These are phyloP conservation scores for Parnassius smintheus DNA, from an alignment of 2,888 invertebrate genomes.

Conservation along the genomic window DNA sequence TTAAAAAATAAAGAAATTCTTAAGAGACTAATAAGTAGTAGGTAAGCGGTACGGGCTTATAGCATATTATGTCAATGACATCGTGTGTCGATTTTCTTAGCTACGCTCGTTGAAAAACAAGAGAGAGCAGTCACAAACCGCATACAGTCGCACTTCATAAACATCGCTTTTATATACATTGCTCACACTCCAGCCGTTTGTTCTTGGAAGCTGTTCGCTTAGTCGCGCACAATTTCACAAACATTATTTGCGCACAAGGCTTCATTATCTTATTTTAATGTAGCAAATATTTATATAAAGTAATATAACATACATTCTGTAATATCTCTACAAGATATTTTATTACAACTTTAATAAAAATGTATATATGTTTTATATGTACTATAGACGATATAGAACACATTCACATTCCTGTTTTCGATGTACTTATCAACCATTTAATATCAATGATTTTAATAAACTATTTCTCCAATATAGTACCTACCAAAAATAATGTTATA, in stretches of 20 bases:
- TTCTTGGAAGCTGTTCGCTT: conserved; percentile 41
- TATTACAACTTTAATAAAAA: background rate
- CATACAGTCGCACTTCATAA: conserved; percentile 52
- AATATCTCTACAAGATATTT: background rate
- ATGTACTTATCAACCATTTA: too few species aligned
- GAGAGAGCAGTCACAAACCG: conserved; percentile 30
- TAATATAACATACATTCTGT: conserved; percentile 5
- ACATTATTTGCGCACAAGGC: conserved; percentile 7
- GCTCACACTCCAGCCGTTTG: conserved; percentile 43
- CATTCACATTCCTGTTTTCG: too few species aligned
- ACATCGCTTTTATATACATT: conserved; percentile 48
- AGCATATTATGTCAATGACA: conserved; percentile 31
- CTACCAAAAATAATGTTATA: too few species aligned
- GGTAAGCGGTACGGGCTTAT: conserved; percentile 8
- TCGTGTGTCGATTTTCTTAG: conserved; percentile 30
- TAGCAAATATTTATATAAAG: conserved; percentile 7
- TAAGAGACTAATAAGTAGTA: background rate
- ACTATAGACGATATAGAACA: background rate
- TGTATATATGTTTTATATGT: background rate
- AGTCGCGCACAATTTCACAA: conserved; percentile 21
- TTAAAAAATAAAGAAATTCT: too few species aligned
- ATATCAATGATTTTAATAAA: too few species aligned
- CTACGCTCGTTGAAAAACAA: conserved; percentile 19
- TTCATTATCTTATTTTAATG: conserved; percentile 5
- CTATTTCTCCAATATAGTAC: too few species aligned